Base-by-base conservation (phyloP, 2,888 invertebrate genomes). In the Diloba caeruleocephala region DNA sequence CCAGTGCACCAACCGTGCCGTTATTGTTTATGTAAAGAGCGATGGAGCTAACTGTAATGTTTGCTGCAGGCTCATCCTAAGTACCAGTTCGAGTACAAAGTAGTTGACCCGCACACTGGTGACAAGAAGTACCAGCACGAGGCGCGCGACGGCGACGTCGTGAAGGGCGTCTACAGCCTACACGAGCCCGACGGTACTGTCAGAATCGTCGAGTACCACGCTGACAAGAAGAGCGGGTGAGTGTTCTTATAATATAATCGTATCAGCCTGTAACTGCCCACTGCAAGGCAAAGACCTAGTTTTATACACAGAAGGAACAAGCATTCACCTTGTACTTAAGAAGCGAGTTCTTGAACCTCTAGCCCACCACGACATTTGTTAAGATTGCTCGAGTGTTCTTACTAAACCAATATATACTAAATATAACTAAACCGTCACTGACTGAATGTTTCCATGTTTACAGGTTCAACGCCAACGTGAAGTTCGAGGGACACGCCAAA, bases 141-240 rank as follows among this genome's bases (percentile, higher is more conserved):
- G 79, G 75, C 84, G 52, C 86, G 89, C 29, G 90, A 93, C 79
- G 95, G 95, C 1, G 89, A 95, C 73, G 87, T 87, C 32, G 94
- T 95, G 46, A 89, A 93, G 77, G 95, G 95, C 21, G 91, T 92
- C 68, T 95, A 95, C 79, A 89, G 88, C 33, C 80, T 94, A 44
- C 88, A 91, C 59, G 89, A 94, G 65, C n/a, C n/a, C 14, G 91
- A 89, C 39, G 75, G 75, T 13, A 62, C 90, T 61, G 66, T 91
- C n/a, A n/a, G n/a, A n/a, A n/a, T n/a, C n/a, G n/a, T n/a, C n/a
- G n/a, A n/a, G n/a, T n/a, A n/a, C n/a, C 50, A 81, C 58, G 90
- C 92, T 6, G 92, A 91, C 65, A 60, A 65, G 82, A 90, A 64
- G 79, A 90, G 8, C 0, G 68, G 68, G 68, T 64, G 4, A 49